phyloP scores from a whole-genome alignment of 2,888 invertebrate species.

The Drosophila neutralis region DNA sequence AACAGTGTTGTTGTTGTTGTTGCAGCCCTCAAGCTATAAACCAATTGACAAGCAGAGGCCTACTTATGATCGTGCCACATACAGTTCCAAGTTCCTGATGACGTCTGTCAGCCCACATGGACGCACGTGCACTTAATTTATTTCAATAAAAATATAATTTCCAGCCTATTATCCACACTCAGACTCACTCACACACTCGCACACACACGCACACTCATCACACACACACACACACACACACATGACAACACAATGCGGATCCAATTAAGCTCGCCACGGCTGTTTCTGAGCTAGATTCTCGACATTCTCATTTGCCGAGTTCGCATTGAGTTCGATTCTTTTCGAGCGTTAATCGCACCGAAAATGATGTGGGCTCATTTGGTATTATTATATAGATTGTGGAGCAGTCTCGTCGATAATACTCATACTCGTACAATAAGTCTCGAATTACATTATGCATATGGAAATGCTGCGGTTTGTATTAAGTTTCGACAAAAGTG shows the following conservation, averaged over 20 bases:
- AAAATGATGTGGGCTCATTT: conserved; percentile 68
- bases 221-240: not conserved
- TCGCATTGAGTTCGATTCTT: conserved; percentile 20
- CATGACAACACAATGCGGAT: conserved; percentile 48
- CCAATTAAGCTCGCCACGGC: conserved; percentile 66
- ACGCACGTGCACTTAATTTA: conserved; percentile 80
- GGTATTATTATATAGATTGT: conserved; percentile 3
- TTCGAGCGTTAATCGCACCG: conserved; percentile 68
- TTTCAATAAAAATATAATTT: conserved; percentile 80
- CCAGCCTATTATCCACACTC: conserved; percentile 73
- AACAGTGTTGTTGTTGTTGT: conserved; percentile 1
- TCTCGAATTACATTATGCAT: conserved; percentile 73
- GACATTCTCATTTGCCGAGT: conserved; percentile 9
- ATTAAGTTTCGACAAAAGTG: conserved; percentile 71
- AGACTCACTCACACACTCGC: conserved; percentile 7
- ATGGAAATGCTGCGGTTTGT: conserved; percentile 68
- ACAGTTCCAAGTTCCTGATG: conserved; percentile 1
- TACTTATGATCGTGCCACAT: conserved; percentile 15
- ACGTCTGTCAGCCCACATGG: conserved; percentile 63
- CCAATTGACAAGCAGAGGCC: conserved; percentile 39
- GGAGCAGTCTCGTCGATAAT: conserved; percentile 50
- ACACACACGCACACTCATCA: conserved; percentile 20
- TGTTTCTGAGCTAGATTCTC: conserved; percentile 39
- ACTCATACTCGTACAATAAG: conserved; percentile 68
- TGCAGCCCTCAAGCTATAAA: conserved; percentile 5